Evolutionary conservation across 2,113 vertebrate genomes (phyloP).

Genomic region (Meriones unguiculatus): DNA sequence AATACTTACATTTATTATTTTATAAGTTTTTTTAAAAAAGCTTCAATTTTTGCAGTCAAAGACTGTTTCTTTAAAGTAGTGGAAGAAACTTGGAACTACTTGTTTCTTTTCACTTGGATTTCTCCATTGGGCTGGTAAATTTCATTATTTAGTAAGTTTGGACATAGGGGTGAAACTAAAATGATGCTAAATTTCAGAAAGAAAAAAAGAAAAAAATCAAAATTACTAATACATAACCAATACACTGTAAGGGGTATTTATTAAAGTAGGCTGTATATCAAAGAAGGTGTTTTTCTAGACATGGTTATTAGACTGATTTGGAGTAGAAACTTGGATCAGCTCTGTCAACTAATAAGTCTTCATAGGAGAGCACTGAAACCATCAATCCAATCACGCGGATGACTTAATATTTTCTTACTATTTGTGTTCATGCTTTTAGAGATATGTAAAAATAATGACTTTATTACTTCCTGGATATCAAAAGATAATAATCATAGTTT

Average conservation of each 20-base stretch:
- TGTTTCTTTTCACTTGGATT: conserved; percentile 33
- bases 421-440: neutral
- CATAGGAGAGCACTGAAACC: neutral
- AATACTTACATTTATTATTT: neutral
- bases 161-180: neutral
- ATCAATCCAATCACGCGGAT: neutral
- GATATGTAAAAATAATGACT: neutral
- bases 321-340: neutral
- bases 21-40: neutral
- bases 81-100: neutral
- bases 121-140: neutral
- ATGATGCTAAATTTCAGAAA: neutral
- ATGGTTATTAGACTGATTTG: neutral
- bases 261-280: neutral
- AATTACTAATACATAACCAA: neutral
- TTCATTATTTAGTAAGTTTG: neutral
- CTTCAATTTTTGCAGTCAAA: neutral
- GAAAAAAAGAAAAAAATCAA: neutral
- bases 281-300: neutral
- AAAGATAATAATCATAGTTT: neutral
- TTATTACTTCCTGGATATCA: neutral
- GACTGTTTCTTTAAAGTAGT: neutral
- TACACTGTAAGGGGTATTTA: neutral
- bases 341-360: neutral
- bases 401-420: neutral